Conservation (phyloP, 1,140 invertebrate genomes). For the Neodiprion fabricii region DNA sequence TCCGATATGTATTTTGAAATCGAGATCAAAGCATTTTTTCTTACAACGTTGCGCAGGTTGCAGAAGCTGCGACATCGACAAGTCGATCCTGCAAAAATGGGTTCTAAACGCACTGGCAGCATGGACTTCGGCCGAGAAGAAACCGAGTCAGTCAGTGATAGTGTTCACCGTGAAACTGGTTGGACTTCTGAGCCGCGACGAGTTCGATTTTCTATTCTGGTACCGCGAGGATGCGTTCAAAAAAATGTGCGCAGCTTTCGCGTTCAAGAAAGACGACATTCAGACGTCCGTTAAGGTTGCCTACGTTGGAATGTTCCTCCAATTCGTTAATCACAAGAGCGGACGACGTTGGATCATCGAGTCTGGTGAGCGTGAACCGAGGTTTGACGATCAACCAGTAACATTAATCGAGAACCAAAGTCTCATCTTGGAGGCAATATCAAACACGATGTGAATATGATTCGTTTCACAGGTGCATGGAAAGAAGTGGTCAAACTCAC, state of each 20-base stretch:
- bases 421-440: no score
- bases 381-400: conserved; percentile 9
- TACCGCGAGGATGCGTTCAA: conserved; percentile 50
- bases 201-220: conserved; percentile 51
- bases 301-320: conserved; percentile 64
- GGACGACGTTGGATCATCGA: conserved; percentile 66
- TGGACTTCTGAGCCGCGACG: conserved; percentile 52
- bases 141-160: conserved; percentile 52
- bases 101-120: conserved; percentile 40
- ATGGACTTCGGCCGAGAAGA: conserved; percentile 38
- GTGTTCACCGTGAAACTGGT: conserved; percentile 60
- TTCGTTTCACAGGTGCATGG: conserved; percentile 56
- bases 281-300: conserved; percentile 66
- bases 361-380: conserved; percentile 41
- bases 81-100: conserved; percentile 41
- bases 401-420: no score
- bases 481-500: conserved; percentile 62
- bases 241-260: conserved; percentile 47
- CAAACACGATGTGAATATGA: no score
- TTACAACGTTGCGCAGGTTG: conserved; percentile 32
- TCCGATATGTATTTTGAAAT: neutral
- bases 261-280: conserved; percentile 44
- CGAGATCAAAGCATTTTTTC: conserved; percentile 11
- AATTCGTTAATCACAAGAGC: conserved; percentile 61
- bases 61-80: conserved; percentile 24